Base-by-base conservation (phyloP, 2,113 vertebrate genomes). In the Acanthochromis polyacanthus region DNA sequence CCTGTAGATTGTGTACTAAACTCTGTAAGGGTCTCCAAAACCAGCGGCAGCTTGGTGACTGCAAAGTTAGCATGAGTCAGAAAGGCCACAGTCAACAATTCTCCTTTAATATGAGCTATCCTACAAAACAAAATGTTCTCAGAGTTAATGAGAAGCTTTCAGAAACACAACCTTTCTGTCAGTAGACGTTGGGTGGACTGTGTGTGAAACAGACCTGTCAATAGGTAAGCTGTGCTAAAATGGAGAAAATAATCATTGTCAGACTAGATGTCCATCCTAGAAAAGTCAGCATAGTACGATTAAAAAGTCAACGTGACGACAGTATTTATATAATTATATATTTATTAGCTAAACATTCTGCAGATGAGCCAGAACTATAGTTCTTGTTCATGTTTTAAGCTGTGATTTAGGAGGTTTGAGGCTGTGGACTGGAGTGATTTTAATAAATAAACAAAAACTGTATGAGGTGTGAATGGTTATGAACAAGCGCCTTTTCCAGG, bases 361-460 rank as follows among this genome's bases (percentile, higher is more conserved):
- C 69, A 76, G 57, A 71, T 22, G 74, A 83, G 52, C 16, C 8
- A 74, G 81, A 75, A 82, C 52, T 78, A 60, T 75, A 68, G 66
- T 79, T 81, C 70, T 76, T 76, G 43, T 72, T 78, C 71, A 59
- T 46, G 81, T 36, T 79, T 77, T 19, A 57, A 5, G 14, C 53
- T 53, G 10, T 32, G 46, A 46, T 65, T 70, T 74, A 52, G 59
- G 43, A 60, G 2, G 10, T 61, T 68, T 22, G 14, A 59, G 19
- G 30, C 19, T 43, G 36, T 6, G 25, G 51, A 32, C 65, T 30
- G 16, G 3, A 7, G 25, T 11, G 12, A 17, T 60, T 20, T 60
- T 17, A 25, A 28, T 19, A 11, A 22, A 57, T n/a, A 32, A 46
- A 19, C 4, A 10, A 46, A 17, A 15, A 8, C 8, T 12, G 16